Evolutionary conservation across 1,140 invertebrate species (phyloP).

Genomic region (Eumaeus atala): DNA sequence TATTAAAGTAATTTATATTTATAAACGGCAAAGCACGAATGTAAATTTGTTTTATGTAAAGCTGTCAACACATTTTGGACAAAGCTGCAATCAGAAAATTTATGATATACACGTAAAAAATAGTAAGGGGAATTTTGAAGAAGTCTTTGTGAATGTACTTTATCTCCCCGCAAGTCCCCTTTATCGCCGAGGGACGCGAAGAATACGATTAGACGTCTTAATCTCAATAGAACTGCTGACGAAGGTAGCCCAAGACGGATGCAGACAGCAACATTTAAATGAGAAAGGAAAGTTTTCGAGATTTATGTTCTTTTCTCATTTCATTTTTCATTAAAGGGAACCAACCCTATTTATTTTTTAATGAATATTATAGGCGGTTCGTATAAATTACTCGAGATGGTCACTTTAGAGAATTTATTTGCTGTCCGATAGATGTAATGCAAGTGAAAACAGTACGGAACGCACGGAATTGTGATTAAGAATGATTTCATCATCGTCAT

Average conservation of each 20-base stretch:
- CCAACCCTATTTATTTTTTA: conserved; percentile 7
- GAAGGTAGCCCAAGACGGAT: conserved; percentile 21
- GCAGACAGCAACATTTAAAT: conserved; percentile 1
- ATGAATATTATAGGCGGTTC: conserved; percentile 16
- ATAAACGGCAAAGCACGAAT: too few relatives aligned
- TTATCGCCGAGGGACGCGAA: conserved; percentile 42
- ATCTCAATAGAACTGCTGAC: conserved; percentile 53
- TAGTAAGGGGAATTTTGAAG: conserved; percentile 61
- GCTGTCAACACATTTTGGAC: conserved; percentile 41
- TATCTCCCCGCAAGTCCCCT: conserved; percentile 59
- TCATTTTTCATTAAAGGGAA: conserved; percentile 8
- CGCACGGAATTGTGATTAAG: too few relatives aligned
- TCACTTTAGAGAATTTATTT: conserved; percentile 1
- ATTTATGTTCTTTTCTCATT: conserved; percentile 6
- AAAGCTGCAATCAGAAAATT: conserved; percentile 54
- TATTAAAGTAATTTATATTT: conserved; percentile 10
- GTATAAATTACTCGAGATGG: neutral
- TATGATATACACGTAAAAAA: conserved; percentile 66
- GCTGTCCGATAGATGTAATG: neutral
- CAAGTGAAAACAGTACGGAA: too few relatives aligned
- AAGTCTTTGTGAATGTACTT: conserved; percentile 57
- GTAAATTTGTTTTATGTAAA: neutral
- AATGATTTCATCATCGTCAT: too few relatives aligned
- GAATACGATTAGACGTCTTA: conserved; percentile 63
- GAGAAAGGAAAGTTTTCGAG: conserved; percentile 10